Conservation (phyloP, 1,140 invertebrate species). For the Homalodisca vitripennis region DNA sequence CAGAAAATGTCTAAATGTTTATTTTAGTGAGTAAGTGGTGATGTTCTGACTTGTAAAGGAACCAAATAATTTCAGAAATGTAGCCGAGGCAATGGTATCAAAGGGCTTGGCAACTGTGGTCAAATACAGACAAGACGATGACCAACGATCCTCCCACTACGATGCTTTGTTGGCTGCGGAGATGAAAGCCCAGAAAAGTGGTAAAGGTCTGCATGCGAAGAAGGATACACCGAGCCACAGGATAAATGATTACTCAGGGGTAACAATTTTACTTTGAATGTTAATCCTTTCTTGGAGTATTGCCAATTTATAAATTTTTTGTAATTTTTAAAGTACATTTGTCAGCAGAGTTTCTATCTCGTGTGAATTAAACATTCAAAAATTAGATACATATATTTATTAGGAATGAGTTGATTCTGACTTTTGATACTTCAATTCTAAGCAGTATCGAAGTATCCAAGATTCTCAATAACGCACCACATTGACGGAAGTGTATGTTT, state of each 20-base stretch:
- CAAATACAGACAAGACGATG: conserved; percentile 91
- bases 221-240: conserved; percentile 80
- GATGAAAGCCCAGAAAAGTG: conserved; percentile 84
- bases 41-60: no score
- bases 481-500: no score
- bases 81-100: conserved; percentile 89
- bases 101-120: conserved; percentile 93
- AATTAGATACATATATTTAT: no score
- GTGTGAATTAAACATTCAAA: no score
- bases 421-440: no score
- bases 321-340: neutral
- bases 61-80: conserved; percentile 63
- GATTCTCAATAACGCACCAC: no score
- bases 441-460: no score
- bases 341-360: no score
- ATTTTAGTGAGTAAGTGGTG: no score
- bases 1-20: no score
- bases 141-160: conserved; percentile 92
- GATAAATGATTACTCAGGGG: conserved; percentile 84
- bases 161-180: conserved; percentile 94
- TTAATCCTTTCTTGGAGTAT: neutral
- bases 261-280: conserved; percentile 48
- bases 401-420: no score
- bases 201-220: conserved; percentile 80
- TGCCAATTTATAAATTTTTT: neutral